Conservation (phyloP, 2,888 invertebrate genomes). For the Trissolcus brochymenae region DNA sequence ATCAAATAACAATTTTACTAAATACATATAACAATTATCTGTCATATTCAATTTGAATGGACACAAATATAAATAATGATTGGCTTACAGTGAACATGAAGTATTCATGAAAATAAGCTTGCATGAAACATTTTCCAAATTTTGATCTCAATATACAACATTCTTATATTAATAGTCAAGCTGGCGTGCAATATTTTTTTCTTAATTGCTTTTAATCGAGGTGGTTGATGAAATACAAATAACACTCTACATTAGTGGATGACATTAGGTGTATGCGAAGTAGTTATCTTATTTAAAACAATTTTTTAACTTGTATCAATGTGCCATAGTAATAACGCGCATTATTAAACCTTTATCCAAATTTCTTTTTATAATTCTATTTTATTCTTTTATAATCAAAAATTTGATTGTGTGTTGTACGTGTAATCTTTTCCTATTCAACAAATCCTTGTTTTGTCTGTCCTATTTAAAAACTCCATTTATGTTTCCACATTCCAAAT, state of each 20-base stretch:
- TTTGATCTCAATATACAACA: neutral
- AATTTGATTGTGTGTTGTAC: conserved; percentile 45
- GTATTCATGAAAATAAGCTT: conserved; percentile 10
- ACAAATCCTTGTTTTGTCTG: neutral
- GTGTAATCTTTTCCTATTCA: conserved; percentile 14
- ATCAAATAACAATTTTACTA: conserved; percentile 53
- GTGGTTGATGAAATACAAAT: conserved; percentile 35
- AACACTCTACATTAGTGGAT: conserved; percentile 60
- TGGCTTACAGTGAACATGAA: neutral
- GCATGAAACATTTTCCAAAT: conserved; percentile 11
- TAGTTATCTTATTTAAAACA: conserved; percentile 58
- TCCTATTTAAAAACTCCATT: conserved; percentile 16
- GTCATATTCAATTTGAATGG: conserved; percentile 61
- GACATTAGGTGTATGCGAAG: conserved; percentile 62
- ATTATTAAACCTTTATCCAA: conserved; percentile 38
- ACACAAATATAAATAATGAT: conserved; percentile 7
- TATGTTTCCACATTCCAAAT: conserved; percentile 19
- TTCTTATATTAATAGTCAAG: no score
- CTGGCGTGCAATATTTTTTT: neutral
- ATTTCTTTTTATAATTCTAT: conserved; percentile 26
- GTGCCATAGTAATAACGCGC: conserved; percentile 58
- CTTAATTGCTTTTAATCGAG: conserved; percentile 35
- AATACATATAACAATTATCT: conserved; percentile 60
- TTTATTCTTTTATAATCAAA: conserved; percentile 12
- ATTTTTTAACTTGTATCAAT: conserved; percentile 58